Percentiles rank a stretch among this genome's conserved stretches.
Evolutionary conservation across 2,113 vertebrate genomes (phyloP).

Genomic region (Tachysurus fulvidraco): DNA sequence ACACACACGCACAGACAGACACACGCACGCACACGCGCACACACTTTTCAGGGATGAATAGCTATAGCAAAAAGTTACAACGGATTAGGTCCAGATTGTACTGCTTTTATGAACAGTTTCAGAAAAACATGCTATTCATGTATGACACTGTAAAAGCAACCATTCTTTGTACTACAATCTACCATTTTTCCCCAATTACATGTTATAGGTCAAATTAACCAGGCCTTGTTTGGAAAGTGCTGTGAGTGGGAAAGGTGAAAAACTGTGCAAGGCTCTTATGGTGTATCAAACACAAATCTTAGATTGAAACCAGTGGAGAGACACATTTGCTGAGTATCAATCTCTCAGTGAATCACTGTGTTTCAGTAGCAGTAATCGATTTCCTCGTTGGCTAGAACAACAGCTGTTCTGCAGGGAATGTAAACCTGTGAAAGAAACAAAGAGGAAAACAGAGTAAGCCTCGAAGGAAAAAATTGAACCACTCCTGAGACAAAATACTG

Average conservation of each 20-base stretch:
- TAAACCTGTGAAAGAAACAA: slow-evolving; percentile 70
- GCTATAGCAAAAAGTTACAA: neutral
- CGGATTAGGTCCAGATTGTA: neutral
- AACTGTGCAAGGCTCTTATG: neutral
- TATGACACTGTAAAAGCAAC: slow-evolving; percentile 13
- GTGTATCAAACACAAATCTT: slow-evolving; percentile 8
- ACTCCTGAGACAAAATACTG: slow-evolving; percentile 10
- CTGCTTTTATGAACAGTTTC: neutral
- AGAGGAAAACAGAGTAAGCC: slow-evolving; percentile 25
- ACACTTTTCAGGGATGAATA: neutral
- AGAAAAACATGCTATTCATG: neutral
- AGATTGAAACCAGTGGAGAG: slow-evolving; percentile 35
- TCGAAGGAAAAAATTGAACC: slow-evolving; percentile 22
- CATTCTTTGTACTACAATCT: neutral
- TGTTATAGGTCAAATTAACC: no score
- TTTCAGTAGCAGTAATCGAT: slow-evolving; percentile 76
- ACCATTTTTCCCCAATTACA: no score
- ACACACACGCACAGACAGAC: neutral
- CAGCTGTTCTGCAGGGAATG: slow-evolving; percentile 78
- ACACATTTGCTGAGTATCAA: slow-evolving; percentile 51
- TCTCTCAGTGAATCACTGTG: slow-evolving; percentile 61
- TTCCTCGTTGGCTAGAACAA: slow-evolving; percentile 78
- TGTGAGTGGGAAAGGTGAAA: slow-evolving; percentile 14
- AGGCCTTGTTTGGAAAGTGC: neutral
- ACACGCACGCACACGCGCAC: neutral